Base-by-base conservation (phyloP, 2,797 vertebrate species). In the Rachycentron canadum region DNA sequence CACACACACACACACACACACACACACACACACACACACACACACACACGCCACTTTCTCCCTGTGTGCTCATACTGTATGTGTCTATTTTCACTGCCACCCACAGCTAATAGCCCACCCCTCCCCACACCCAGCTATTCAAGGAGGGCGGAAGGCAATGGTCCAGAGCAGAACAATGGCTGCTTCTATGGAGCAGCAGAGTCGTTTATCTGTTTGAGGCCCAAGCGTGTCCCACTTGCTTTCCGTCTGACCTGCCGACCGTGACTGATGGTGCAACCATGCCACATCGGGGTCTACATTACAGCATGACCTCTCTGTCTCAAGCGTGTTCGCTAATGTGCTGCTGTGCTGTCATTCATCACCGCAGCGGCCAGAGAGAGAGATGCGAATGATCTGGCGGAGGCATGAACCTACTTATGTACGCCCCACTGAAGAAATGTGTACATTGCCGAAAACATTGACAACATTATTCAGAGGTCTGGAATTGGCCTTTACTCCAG, bases 201-300 rank as follows among this genome's bases (percentile, higher is more conserved):
- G 84, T 93, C 90, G 70, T 94, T 94, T 93, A 92, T 93, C 93
- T 91, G 91, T 88, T 89, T 82, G 89, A 84, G 77, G 83, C 85
- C 79, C 1, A 25, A 77, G 71, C 57, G 36, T 82, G 74, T 84
- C 86, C 86, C 85, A 80, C 85, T 92, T 76, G 77, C 85, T 85
- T 90, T 81, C 76, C 73, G 84, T 85, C 87, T 77, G 85, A 85
- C 77, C 85, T 71, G 57, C 79, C 67, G 72, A 79, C 78, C 79
- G 28, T 92, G 88, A 94, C 88, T 90, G 91, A 93, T 93, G 88
- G 73, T 49, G 78, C 69, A 57, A 45, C 78, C 47, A 40, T 36
- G 21, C 81, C 83, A 52, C 59, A 45, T 72, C 34, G 79, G 73
- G 83, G 84, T 88, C 89, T 78, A 76, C 90, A 88, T 94, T 94